A percentile compares a stretch with the other conserved stretches of the same genome.
Evolutionary conservation across 2,113 vertebrate species (phyloP).

Genomic region (Atrichornis clamosus): DNA sequence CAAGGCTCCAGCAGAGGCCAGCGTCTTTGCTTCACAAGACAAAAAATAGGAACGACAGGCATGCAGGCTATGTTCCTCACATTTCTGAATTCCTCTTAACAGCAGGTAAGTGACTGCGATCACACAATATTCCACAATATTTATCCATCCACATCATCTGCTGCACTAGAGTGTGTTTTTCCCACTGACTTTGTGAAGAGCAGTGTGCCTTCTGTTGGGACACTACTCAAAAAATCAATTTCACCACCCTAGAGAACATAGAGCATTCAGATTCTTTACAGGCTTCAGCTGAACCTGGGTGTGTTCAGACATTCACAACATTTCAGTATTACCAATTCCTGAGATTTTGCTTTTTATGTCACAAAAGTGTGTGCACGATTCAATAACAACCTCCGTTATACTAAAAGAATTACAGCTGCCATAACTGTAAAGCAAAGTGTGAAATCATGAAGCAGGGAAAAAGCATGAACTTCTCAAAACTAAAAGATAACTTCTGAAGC

Average conservation of each 20-base stretch:
- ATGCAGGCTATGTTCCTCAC: fast-evolving
- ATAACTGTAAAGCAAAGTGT: background rate
- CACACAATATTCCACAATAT: background rate
- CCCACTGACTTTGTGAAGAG: background rate
- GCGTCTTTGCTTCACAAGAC: background rate
- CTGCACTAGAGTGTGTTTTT: background rate
- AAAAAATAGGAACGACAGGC: background rate
- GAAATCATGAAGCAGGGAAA: background rate
- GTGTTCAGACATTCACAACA: background rate
- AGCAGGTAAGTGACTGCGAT: background rate
- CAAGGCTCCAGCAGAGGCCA: conserved; percentile 29
- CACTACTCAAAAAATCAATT: background rate
- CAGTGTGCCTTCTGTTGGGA: background rate
- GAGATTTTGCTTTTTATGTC: background rate
- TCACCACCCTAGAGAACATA: background rate
- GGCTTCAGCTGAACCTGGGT: background rate
- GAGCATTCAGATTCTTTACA: background rate
- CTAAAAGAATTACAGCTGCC: background rate
- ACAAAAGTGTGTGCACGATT: background rate
- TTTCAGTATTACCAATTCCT: background rate
- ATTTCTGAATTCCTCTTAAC: background rate
- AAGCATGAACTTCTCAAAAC: background rate
- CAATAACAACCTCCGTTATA: background rate
- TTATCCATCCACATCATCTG: background rate
- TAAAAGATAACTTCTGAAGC: background rate